Evolutionary conservation across 92 coral and sea anemone genomes (phyloP).

Genomic region (Epizoanthus stellaris): DNA sequence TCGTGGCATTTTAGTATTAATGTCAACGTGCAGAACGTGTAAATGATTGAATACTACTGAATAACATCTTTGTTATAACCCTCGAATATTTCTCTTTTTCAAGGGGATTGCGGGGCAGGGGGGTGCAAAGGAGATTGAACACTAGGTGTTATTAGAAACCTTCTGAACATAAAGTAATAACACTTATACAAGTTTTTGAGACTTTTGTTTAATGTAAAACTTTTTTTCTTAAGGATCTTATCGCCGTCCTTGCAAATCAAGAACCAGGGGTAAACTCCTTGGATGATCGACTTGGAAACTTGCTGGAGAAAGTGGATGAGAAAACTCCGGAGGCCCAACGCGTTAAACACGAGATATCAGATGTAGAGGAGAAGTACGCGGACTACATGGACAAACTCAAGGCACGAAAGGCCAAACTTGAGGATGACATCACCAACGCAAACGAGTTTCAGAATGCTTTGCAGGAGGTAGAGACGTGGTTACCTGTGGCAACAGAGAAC

Average conservation of each 20-base stretch:
- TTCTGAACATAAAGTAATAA: not conserved
- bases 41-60: too few relatives aligned
- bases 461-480: constrained; percentile 86
- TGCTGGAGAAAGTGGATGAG: constrained; percentile 82
- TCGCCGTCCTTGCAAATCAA: constrained; percentile 70
- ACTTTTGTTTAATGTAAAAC: not conserved
- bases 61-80: too few relatives aligned
- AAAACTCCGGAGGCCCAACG: constrained; percentile 83
- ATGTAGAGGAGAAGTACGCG: constrained; percentile 70
- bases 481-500: constrained; percentile 82
- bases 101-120: too few relatives aligned
- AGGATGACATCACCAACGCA: constrained; percentile 81
- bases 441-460: constrained; percentile 83
- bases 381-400: constrained; percentile 80
- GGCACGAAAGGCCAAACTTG: constrained; percentile 78
- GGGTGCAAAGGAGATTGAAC: too few relatives aligned
- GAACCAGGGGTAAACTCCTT: constrained; percentile 69
- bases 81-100: too few relatives aligned
- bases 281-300: constrained; percentile 62
- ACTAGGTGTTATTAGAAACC: too few relatives aligned
- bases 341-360: constrained; percentile 72
- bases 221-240: constrained; percentile 53
- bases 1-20: too few relatives aligned
- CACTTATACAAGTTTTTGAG: not conserved
- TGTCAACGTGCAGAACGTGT: too few relatives aligned